Base-by-base conservation (phyloP, 2,888 invertebrate species). In the Drosophila setosimentum region DNA sequence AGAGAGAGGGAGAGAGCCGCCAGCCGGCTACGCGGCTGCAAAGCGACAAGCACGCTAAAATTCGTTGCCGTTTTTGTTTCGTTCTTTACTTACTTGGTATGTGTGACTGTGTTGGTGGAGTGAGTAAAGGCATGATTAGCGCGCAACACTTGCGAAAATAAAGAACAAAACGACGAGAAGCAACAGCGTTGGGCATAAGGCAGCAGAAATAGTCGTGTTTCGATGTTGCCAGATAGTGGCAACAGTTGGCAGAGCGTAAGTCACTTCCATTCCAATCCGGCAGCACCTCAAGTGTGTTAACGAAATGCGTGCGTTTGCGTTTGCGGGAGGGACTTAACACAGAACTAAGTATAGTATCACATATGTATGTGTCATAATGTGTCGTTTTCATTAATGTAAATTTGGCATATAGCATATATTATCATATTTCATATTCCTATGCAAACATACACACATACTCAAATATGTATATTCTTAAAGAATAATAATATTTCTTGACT, bases 11-110 rank as follows among this genome's bases (percentile, higher is more conserved):
- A 57, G 33, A 64, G 45, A 63, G 61, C 58, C 70, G 64, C 67
- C 78, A 67, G 64, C 74, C 64, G 78, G 42, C 78, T 74, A 74
- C 76, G 76, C 76, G 76, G 78, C 81, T 83, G 70, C 64, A 42
- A 42, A 42, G 42, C 42, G 42, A 42, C 42, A 42, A 78, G 70
- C 60, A 53, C 59, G 65, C 48, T 51, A 62, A 57, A 76, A 71
- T 49, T 29, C 53, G 29, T 49, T 35, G 66, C 51, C 62, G 51
- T 40, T 63, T n/a, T 50, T 40, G 13, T 21, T 42, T 42, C 42
- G 66, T 37, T 67, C 59, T 67, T 71, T 66, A 35, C 57, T 59
- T 32, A 11, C 18, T 70, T 71, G 65, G 37, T 40, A 53, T 67
- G 29, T 78, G 63, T 54, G n/a, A n/a, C n/a, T n/a, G 50, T 30